A percentile compares a stretch with the other conserved stretches of the same genome.
Evolutionary conservation across 1,140 invertebrate species (phyloP).

Genomic region (Amyelois transitella): DNA sequence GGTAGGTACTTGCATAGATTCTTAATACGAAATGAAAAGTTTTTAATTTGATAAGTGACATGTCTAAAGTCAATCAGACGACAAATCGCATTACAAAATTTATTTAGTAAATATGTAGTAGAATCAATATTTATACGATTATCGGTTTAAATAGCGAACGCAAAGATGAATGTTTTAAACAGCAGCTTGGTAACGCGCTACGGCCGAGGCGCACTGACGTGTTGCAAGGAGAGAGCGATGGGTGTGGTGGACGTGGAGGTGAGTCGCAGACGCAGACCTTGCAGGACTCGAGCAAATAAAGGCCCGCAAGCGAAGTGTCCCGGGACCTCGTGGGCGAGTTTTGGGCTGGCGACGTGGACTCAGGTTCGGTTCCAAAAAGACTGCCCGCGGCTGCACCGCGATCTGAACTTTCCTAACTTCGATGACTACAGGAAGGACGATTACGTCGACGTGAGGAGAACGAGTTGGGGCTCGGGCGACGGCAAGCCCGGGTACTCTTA

Average conservation of each 20-base stretch:
- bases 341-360: conserved; percentile 28
- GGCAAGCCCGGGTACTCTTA: conserved; percentile 42
- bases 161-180: conserved; percentile 23
- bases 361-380: conserved; percentile 45
- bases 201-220: conserved; percentile 10
- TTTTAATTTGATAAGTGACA: too few species aligned
- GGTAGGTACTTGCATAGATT: too few species aligned
- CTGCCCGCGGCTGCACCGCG: conserved; percentile 44
- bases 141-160: neutral
- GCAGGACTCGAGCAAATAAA: neutral
- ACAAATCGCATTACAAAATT: too few species aligned
- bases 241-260: neutral
- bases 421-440: conserved; percentile 48
- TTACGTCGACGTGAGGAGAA: conserved; percentile 40
- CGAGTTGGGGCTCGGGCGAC: conserved; percentile 43
- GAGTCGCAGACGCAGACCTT: neutral
- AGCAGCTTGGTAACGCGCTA: conserved; percentile 7
- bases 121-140: neutral
- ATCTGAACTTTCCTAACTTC: conserved; percentile 48
- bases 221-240: conserved; percentile 8
- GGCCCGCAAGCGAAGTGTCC: conserved; percentile 1
- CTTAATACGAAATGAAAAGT: neutral
- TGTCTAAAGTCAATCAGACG: too few species aligned
- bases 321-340: conserved; percentile 6
- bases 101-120: neutral